Evolutionary conservation across 2,888 invertebrate species (phyloP).

Genomic region (Strigamia transsilvanica): DNA sequence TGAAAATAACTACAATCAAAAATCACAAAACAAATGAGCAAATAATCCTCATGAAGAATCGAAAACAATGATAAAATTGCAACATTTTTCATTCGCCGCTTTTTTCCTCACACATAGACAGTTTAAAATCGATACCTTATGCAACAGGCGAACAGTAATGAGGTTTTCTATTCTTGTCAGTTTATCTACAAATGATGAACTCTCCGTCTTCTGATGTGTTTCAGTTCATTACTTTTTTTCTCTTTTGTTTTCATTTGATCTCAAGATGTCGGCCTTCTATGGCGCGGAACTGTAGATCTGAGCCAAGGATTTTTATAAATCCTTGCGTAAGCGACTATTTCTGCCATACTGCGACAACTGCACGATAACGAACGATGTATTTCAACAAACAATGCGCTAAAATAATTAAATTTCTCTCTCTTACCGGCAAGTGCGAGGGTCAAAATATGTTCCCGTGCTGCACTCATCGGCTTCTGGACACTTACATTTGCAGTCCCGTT

Average conservation of each 20-base stretch:
- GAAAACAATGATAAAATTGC: conserved; percentile 7
- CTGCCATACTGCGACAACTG: conserved; percentile 22
- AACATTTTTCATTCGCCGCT: neutral
- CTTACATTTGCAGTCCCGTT: conserved; percentile 56
- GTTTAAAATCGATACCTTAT: conserved; percentile 28
- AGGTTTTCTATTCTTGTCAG: conserved; percentile 40
- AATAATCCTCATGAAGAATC: neutral
- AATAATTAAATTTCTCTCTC: neutral
- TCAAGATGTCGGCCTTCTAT: conserved; percentile 28
- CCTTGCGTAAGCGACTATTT: conserved; percentile 34
- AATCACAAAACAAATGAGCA: conserved; percentile 5
- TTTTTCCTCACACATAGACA: neutral
- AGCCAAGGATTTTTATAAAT: conserved; percentile 42
- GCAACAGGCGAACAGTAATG: conserved; percentile 32
- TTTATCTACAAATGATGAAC: conserved; percentile 42
- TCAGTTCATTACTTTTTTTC: neutral
- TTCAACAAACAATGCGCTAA: neutral
- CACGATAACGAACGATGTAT: neutral
- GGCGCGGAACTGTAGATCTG: conserved; percentile 42
- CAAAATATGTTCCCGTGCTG: conserved; percentile 57
- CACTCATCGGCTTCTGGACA: conserved; percentile 56
- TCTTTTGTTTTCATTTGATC: conserved; percentile 16
- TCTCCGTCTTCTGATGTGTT: conserved; percentile 19
- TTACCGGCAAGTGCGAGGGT: conserved; percentile 56
- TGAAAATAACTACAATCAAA: conserved; percentile 1